phyloP scores from a whole-genome alignment of 2,797 vertebrate species.

The Rousettus madagascariensis region DNA sequence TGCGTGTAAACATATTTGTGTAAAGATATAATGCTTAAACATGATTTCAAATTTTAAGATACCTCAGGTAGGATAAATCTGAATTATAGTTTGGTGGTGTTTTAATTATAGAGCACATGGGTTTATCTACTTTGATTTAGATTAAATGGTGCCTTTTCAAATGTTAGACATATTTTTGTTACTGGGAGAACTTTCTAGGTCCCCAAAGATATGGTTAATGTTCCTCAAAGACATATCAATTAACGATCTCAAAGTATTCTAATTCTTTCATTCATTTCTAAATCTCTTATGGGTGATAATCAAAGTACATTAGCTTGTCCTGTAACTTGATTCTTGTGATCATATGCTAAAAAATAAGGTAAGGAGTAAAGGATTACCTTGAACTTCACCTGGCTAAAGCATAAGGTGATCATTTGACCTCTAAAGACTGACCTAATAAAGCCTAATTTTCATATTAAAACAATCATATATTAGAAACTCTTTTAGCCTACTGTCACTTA shows the following conservation, averaged over 20 bases:
- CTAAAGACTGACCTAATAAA: background rate
- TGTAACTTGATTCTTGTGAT: background rate
- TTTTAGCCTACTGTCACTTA: background rate
- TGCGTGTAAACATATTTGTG: background rate
- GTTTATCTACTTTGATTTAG: background rate
- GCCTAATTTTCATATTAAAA: slow-evolving; percentile 11
- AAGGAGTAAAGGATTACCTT: background rate
- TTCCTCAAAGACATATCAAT: background rate
- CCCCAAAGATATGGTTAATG: background rate
- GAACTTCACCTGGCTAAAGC: background rate
- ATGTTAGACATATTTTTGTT: slow-evolving; percentile 14
- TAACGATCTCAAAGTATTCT: background rate
- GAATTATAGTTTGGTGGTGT: background rate
- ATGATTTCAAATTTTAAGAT: background rate
- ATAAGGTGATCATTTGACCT: background rate
- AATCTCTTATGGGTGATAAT: background rate
- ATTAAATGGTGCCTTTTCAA: slow-evolving; percentile 4
- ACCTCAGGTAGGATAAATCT: background rate
- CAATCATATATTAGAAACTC: background rate
- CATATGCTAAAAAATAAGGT: background rate
- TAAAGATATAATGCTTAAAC: background rate
- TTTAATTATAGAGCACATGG: background rate
- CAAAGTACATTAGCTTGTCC: background rate
- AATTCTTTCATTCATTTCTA: slow-evolving; percentile 25
- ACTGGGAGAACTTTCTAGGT: background rate